Base-by-base conservation (phyloP, 2,888 invertebrate species). In the Caenorhabditis afra region DNA sequence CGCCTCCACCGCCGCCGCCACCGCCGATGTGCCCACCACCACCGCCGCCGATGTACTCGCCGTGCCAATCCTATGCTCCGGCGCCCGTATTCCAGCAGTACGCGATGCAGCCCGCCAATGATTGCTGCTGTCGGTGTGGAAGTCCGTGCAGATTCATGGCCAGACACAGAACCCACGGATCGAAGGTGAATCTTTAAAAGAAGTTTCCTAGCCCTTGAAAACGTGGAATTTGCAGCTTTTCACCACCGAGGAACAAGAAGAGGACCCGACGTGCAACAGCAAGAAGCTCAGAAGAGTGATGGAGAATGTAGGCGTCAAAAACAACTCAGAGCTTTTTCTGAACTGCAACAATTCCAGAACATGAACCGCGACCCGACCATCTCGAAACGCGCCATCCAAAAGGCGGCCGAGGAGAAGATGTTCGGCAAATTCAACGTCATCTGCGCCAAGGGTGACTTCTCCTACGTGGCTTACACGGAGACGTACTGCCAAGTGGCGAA, bases 311-410 rank as follows among this genome's bases (percentile, higher is more conserved):
- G 74, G 83, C 68, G 16, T 61, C 11, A 35, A 20, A 50, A 64
- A 49, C n/a, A 37, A 37, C 11, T n/a, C n/a, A n/a, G n/a, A n/a
- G n/a, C n/a, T 29, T 29, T 29, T 29, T 29, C 7, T 7, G 7
- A 29, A 29, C 29, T 7, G 4, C 7, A 5, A 29, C 12, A 8
- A 22, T 61, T 86, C 62, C 79, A 89, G 89, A 87, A 89, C 79
- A 88, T 89, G 64, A 82, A 83, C 53, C 64, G 61, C 23, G 89
- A 89, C 66, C 87, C 89, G 23, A 80, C 88, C 16, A 83, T 81
- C 53, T 86, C 87, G n/a, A 89, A 89, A 71, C 80, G 89, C 29
- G 89, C 88, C 12, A 89, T 89, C 66, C 89, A 89, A 79, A 84
- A 82, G 66, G 89, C 88, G 8, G 89, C 89, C 49, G 89, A 89